Evolutionary conservation across 92 coral and sea anemone genomes (phyloP).

Genomic region (Scolanthus callimorphus): DNA sequence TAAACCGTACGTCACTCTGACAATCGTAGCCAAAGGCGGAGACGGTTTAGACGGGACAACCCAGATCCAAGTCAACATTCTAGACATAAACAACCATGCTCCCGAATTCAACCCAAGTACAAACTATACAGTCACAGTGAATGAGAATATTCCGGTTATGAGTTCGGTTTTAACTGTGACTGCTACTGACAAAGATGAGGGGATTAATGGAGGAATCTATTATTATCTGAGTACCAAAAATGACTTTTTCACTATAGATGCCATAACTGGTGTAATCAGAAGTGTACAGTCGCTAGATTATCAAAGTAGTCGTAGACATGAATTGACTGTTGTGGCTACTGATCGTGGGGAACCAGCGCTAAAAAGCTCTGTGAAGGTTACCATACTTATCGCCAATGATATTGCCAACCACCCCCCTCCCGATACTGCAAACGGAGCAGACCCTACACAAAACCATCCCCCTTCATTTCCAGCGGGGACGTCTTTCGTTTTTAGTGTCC

Average conservation of each 20-base stretch:
- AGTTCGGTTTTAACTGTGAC: conserved; percentile 51
- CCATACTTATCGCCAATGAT: conserved; percentile 28
- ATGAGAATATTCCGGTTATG: conserved; percentile 46
- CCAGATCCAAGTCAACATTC: conserved; percentile 31
- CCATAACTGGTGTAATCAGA: conserved; percentile 63
- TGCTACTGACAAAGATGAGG: conserved; percentile 66
- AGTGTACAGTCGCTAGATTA: conserved; percentile 51
- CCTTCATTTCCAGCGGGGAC: conserved; percentile 55
- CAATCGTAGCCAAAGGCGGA: conserved; percentile 53
- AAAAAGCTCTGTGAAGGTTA: conserved; percentile 14
- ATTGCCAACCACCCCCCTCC: conserved; percentile 43
- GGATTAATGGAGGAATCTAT: conserved; percentile 69
- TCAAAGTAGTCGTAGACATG: conserved; percentile 6
- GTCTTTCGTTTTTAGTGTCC: conserved; percentile 53
- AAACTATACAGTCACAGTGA: conserved; percentile 33
- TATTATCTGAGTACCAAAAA: conserved; percentile 32
- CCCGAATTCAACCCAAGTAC: conserved; percentile 35
- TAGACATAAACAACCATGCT: conserved; percentile 51
- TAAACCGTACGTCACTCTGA: conserved; percentile 49
- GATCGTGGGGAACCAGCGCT: conserved; percentile 59
- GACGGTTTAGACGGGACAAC: conserved; percentile 45
- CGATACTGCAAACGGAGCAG: conserved; percentile 2
- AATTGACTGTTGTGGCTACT: conserved; percentile 35
- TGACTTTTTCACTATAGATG: conserved; percentile 60
- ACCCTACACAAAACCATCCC: conserved; percentile 38